phyloP scores from a whole-genome alignment of 2,888 invertebrate species.

The Aelia acuminata region DNA sequence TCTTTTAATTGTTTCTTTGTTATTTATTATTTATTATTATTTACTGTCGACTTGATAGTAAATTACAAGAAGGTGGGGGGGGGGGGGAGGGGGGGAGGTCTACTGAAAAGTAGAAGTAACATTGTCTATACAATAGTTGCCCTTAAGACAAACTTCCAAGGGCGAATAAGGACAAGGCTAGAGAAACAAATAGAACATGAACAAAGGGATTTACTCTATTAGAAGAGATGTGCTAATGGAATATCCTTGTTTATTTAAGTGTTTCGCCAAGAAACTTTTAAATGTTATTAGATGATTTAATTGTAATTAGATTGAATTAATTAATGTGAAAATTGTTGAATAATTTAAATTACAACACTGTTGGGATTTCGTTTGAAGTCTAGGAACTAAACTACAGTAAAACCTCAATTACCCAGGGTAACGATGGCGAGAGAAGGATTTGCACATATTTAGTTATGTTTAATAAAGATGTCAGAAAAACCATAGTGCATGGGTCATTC shows the following conservation, averaged over 20 bases:
- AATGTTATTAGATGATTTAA: neutral
- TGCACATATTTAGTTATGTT: no score
- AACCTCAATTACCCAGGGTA: no score
- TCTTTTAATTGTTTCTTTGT: neutral
- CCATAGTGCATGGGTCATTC: no score
- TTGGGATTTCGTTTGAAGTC: no score
- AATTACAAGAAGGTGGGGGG: neutral
- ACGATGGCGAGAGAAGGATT: no score
- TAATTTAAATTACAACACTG: neutral
- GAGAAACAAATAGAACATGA: conserved; percentile 19
- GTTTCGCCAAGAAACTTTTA: neutral
- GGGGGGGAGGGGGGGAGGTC: no score
- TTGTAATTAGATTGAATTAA: neutral
- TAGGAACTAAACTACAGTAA: no score
- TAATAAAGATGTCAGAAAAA: no score
- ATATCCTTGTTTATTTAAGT: neutral
- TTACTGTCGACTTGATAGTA: neutral
- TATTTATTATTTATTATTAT: neutral
- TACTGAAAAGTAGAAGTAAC: neutral
- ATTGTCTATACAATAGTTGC: neutral
- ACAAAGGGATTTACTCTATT: neutral
- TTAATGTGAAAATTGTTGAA: neutral
- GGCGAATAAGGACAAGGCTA: neutral
- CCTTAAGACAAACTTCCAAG: neutral
- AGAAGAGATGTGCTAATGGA: neutral